phyloP scores from a whole-genome alignment of 2,113 vertebrate genomes.

The Syngnathus typhle region DNA sequence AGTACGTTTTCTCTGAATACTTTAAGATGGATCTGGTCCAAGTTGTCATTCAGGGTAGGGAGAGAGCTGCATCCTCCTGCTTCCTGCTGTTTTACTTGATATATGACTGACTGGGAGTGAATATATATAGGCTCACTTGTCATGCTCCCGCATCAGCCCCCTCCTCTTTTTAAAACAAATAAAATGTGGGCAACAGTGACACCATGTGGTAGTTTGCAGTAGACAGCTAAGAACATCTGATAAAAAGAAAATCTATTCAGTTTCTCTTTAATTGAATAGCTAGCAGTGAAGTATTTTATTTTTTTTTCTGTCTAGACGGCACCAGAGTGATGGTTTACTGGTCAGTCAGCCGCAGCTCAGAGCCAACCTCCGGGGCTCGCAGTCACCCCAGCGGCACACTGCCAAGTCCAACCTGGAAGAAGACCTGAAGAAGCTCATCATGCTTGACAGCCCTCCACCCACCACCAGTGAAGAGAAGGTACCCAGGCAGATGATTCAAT shows the following conservation, averaged over 20 bases:
- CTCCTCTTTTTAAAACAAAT: neutral
- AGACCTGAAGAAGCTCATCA: slow-evolving; percentile 90
- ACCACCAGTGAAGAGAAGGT: slow-evolving; percentile 85
- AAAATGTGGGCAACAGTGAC: neutral
- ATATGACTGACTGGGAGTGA: neutral
- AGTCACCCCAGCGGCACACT: slow-evolving; percentile 81
- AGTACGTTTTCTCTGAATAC: slow-evolving; percentile 73
- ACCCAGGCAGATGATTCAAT: slow-evolving; percentile 10
- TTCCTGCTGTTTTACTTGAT: neutral
- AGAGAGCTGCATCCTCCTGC: neutral
- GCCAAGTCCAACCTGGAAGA: slow-evolving; percentile 90
- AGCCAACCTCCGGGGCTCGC: slow-evolving; percentile 84
- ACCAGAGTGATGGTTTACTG: slow-evolving; percentile 87
- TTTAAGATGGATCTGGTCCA: slow-evolving; percentile 7
- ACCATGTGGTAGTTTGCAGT: neutral
- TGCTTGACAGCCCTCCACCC: slow-evolving; percentile 83
- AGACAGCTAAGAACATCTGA: neutral
- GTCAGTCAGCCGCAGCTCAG: slow-evolving; percentile 82
- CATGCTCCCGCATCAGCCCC: neutral
- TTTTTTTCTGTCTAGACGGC: slow-evolving; percentile 72
- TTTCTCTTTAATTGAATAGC: neutral
- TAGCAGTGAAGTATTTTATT: neutral
- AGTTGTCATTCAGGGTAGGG: slow-evolving; percentile 12
- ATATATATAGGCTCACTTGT: neutral
- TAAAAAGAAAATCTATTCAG: too few relatives aligned